phyloP scores from a whole-genome alignment of 2,888 invertebrate species.

The Dolomedes plantarius region DNA sequence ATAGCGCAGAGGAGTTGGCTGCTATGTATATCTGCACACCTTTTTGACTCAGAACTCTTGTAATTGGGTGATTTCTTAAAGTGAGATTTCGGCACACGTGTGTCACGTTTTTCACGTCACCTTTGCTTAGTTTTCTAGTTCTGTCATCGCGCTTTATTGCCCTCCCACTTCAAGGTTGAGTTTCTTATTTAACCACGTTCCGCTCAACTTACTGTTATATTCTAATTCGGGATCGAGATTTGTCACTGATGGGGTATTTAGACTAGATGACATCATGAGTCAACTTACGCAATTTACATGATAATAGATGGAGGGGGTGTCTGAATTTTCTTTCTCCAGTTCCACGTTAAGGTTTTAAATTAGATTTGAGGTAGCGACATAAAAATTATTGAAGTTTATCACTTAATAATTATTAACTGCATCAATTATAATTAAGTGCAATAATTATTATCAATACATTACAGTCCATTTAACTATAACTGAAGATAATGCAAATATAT shows the following conservation, averaged over 20 bases:
- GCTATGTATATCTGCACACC: constrained; percentile 50
- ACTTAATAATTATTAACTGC: too few species aligned
- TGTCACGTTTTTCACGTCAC: constrained; percentile 20
- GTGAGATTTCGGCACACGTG: constrained; percentile 13
- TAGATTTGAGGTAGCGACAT: too few species aligned
- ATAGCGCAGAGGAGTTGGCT: constrained; percentile 10
- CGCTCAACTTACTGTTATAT: background rate
- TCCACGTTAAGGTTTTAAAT: too few species aligned
- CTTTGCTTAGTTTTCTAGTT: constrained; percentile 18
- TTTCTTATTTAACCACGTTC: constrained; percentile 10
- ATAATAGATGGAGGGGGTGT: too few species aligned
- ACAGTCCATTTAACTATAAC: too few species aligned
- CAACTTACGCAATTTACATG: background rate
- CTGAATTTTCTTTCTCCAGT: too few species aligned
- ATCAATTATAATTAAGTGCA: too few species aligned
- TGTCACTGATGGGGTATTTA: background rate
- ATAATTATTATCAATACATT: too few species aligned
- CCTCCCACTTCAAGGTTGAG: constrained; percentile 59
- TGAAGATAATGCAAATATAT: too few species aligned
- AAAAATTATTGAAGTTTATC: too few species aligned
- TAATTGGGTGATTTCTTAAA: constrained; percentile 25
- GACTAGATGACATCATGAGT: background rate
- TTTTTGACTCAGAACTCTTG: constrained; percentile 27
- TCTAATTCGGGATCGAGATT: background rate
- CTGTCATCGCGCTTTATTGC: constrained; percentile 31